Conservation (phyloP, 92 coral and sea anemone genomes). For the Zoanthus gigantus region DNA sequence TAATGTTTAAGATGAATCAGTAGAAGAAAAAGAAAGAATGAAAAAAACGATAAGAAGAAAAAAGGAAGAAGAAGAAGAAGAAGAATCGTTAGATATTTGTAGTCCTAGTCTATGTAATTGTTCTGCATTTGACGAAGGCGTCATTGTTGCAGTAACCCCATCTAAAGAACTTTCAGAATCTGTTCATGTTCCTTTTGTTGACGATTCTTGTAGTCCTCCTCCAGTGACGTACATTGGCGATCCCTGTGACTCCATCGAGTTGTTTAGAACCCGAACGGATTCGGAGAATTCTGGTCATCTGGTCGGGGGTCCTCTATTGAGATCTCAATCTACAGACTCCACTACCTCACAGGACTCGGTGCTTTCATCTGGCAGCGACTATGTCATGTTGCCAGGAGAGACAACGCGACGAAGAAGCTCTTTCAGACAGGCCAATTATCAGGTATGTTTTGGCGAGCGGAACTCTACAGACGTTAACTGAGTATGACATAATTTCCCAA, state of each 20-base stretch:
- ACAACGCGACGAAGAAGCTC: conserved; percentile 65
- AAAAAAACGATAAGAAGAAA: no score
- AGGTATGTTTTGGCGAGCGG: conserved; percentile 41
- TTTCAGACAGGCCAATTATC: conserved; percentile 54
- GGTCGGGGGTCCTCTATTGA: background rate
- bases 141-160: background rate
- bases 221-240: conserved; percentile 61
- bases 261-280: conserved; percentile 6
- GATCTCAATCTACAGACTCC: conserved; percentile 40
- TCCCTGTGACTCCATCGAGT: conserved; percentile 53
- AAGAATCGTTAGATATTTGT: background rate
- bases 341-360: conserved; percentile 57
- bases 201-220: conserved; percentile 27
- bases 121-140: background rate
- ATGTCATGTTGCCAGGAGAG: conserved; percentile 73
- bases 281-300: conserved; percentile 2
- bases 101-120: background rate
- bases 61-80: no score
- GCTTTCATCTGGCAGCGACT: conserved; percentile 56
- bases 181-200: conserved; percentile 2
- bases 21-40: no score
- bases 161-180: background rate
- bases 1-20: no score
- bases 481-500: background rate
- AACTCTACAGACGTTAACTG: background rate